These are phyloP conservation scores for Anolis sagrei DNA, from an alignment of 2,113 vertebrate genomes.

Conservation along the genomic window DNA sequence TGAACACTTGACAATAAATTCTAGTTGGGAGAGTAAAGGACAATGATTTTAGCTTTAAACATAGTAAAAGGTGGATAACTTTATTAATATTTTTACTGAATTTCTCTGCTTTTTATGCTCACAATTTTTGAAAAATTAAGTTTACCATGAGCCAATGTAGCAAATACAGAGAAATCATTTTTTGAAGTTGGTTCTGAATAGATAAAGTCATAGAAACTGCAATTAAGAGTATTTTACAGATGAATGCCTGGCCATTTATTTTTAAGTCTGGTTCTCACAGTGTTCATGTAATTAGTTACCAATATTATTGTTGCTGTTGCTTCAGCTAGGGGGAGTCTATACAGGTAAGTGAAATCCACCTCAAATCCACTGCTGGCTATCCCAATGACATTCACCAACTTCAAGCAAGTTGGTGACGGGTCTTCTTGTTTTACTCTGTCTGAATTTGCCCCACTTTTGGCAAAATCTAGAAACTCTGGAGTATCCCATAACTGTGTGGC, in stretches of 20 bases:
- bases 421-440: too few species aligned
- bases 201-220: constrained; percentile 5
- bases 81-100: constrained; percentile 13
- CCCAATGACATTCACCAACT: too few species aligned
- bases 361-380: too few species aligned
- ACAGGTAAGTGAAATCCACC: too few species aligned
- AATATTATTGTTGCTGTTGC: not conserved
- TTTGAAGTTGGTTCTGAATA: constrained; percentile 2
- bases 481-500: too few species aligned
- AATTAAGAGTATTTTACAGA: not conserved
- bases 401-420: too few species aligned
- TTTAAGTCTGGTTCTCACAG: not conserved
- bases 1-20: not conserved
- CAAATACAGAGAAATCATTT: constrained; percentile 19
- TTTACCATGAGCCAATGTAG: constrained; percentile 54
- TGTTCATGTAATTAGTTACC: not conserved
- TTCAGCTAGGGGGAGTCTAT: not conserved
- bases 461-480: too few species aligned
- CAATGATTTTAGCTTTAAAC: constrained; percentile 27
- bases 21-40: not conserved
- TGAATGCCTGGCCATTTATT: not conserved
- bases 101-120: constrained; percentile 38
- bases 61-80: constrained; percentile 3
- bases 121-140: constrained; percentile 19
- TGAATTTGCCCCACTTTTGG: too few species aligned